Conservation (phyloP, 2,888 invertebrate species). For the Euzophera pinguis region DNA sequence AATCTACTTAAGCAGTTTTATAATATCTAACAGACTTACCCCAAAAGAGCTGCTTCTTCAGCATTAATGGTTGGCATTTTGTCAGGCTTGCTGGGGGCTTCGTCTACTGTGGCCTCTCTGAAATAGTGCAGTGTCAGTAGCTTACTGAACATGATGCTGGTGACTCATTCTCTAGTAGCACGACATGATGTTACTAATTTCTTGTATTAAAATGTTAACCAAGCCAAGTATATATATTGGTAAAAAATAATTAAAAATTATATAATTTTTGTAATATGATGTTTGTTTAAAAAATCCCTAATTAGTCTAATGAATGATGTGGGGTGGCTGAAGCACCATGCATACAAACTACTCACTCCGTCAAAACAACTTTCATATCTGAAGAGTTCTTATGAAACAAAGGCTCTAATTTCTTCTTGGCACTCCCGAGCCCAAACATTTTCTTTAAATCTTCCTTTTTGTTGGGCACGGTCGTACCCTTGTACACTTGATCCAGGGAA, state of each 20-base stretch:
- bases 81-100: conserved; percentile 37
- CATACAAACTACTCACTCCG: conserved; percentile 36
- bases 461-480: conserved; percentile 79
- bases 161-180: conserved; percentile 4
- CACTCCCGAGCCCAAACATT: conserved; percentile 75
- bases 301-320: neutral
- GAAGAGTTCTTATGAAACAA: conserved; percentile 32
- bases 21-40: conserved; percentile 81
- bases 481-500: conserved; percentile 82
- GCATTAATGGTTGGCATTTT: conserved; percentile 87
- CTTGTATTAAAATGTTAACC: neutral
- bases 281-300: neutral
- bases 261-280: neutral
- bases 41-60: conserved; percentile 92
- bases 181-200: conserved; percentile 8
- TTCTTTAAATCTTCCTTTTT: conserved; percentile 79
- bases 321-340: conserved; percentile 21
- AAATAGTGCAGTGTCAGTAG: conserved; percentile 53
- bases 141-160: conserved; percentile 31
- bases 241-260: no score
- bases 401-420: conserved; percentile 48
- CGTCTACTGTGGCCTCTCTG: conserved; percentile 39
- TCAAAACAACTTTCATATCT: conserved; percentile 30
- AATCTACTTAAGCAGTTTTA: neutral
- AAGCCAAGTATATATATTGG: neutral